A percentile compares a stretch with the other conserved stretches of the same genome.
Evolutionary conservation across 1,140 invertebrate species (phyloP).

Genomic region (Tetramorium simillimum): DNA sequence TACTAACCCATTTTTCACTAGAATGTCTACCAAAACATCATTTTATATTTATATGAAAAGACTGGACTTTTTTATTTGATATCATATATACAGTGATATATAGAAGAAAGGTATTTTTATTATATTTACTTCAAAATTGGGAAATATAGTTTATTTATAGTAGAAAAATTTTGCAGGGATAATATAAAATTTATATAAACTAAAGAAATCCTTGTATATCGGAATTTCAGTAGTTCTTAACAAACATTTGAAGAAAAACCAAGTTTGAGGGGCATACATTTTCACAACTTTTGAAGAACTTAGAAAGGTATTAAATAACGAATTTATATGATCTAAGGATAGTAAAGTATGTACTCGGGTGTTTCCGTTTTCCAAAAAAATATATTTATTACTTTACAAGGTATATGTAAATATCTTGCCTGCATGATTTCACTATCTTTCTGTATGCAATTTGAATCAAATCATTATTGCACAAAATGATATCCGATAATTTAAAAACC

Average conservation of each 20-base stretch:
- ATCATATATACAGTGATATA: conserved; percentile 2
- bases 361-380: conserved; percentile 32
- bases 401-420: conserved; percentile 25
- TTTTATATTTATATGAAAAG: conserved; percentile 26
- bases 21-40: conserved; percentile 20
- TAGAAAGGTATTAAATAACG: conserved; percentile 71
- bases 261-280: conserved; percentile 69
- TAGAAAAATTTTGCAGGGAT: conserved; percentile 68
- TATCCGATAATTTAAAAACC: conserved; percentile 1
- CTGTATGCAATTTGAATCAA: not conserved
- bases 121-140: conserved; percentile 25
- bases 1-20: conserved; percentile 24
- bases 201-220: conserved; percentile 66
- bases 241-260: conserved; percentile 73
- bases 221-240: conserved; percentile 70
- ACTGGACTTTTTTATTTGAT: conserved; percentile 1
- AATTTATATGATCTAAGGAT: conserved; percentile 63
- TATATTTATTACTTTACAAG: conserved; percentile 33
- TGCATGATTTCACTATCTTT: conserved; percentile 48
- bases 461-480: conserved; percentile 4
- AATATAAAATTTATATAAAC: conserved; percentile 65
- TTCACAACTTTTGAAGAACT: conserved; percentile 72
- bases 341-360: conserved; percentile 48
- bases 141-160: conserved; percentile 61
- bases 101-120: conserved; percentile 26